Evolutionary conservation across 1,140 invertebrate species (phyloP), one percentile per base, ranked within the genome.

Genomic region (Nephotettix cincticeps): DNA sequence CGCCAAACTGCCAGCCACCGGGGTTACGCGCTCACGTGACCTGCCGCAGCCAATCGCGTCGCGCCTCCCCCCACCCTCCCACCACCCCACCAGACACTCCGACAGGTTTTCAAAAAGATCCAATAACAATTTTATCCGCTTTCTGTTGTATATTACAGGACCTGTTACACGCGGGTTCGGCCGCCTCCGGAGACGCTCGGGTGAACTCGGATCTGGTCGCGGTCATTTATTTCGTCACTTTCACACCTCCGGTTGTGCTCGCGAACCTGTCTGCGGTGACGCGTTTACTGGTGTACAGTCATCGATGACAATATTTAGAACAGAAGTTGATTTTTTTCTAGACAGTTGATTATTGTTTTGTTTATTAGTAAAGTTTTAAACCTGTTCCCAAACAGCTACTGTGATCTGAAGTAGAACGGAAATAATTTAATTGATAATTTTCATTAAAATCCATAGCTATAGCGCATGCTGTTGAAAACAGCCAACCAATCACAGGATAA

Each of bases 51-150:
- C 29, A 32, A 70, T 64, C 29, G 19, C 27, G 27, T 13, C 32
- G 13, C 51, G 47, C 54, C 32, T 28, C 23, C 47, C 28, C 68
- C 51, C 27, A 58, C 27, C 32, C 19, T 30, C 68, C 4, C 68
- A 19, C 43, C 30, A n/a, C 13, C 25, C n/a, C n/a, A n/a, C n/a
- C n/a, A n/a, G n/a, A n/a, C n/a, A 30, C 54, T 36, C 51, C 54
- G 54, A 70, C 68, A 70, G 68, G 66, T 68, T 68, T 68, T 68
- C 27, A 68, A 68, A 68, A 68, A 68, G 66, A 47, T 47, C 66
- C 66, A 68, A 68, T 68, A 68, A 68, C 45, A 67, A 43, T 68
- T 68, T 68, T 54, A 68, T 68, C 66, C 43, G 29, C 32, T 19
- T 27, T 45, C 21, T 67, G 29, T 67, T 40, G 40, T 25, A 27